Conservation (phyloP, 1,140 invertebrate genomes). For the Hyles euphorbiae region DNA sequence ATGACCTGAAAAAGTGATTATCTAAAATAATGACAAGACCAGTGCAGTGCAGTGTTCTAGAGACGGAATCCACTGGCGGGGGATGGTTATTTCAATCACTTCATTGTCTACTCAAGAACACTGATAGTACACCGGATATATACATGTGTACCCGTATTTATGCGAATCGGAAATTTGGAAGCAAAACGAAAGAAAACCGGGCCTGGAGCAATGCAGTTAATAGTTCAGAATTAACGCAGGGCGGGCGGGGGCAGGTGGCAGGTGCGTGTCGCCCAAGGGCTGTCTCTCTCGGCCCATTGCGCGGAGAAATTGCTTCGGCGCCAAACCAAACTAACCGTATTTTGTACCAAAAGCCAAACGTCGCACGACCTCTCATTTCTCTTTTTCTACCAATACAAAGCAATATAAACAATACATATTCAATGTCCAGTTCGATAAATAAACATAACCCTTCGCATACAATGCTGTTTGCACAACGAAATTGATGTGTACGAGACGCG, state of each 20-base stretch:
- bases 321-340: slow-evolving; percentile 37
- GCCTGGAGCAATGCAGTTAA: no score
- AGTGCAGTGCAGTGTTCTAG: no score
- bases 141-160: no score
- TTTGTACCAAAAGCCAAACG: slow-evolving; percentile 22
- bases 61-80: no score
- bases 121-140: no score
- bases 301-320: slow-evolving; percentile 36
- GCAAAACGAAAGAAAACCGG: no score
- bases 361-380: slow-evolving; percentile 6
- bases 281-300: slow-evolving; percentile 33
- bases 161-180: no score
- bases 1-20: no score
- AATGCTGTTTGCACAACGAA: slow-evolving; percentile 22
- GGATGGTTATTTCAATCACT: no score
- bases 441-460: slow-evolving; percentile 11
- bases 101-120: no score
- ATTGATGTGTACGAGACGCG: slow-evolving; percentile 23
- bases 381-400: slow-evolving; percentile 8
- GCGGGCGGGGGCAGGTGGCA: slow-evolving; percentile 16
- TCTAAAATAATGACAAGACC: no score
- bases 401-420: slow-evolving; percentile 15
- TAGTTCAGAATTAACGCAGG: not conserved
- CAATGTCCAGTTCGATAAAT: slow-evolving; percentile 13
- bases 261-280: slow-evolving; percentile 23